phyloP scores from a whole-genome alignment of 1,140 invertebrate species.

The Trichonephila clavipes region DNA sequence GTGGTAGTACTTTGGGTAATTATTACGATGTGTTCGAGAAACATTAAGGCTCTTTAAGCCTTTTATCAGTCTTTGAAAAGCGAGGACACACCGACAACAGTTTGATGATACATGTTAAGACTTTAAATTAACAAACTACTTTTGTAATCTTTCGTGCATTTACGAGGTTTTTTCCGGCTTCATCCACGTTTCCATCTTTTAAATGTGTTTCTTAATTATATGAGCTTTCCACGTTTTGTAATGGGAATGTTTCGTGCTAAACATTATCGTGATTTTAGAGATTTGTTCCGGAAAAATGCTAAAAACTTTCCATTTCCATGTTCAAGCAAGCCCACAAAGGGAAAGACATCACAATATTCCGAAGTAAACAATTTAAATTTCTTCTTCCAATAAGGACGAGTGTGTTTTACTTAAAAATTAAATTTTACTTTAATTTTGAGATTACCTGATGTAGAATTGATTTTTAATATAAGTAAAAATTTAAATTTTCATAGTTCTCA shows the following conservation, averaged over 20 bases:
- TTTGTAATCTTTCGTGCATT: constrained; percentile 24
- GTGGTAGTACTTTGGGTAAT: not conserved
- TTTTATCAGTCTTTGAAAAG: constrained; percentile 36
- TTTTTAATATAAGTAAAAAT: too few relatives aligned
- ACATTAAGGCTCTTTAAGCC: constrained; percentile 38
- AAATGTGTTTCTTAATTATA: not conserved
- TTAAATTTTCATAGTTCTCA: too few relatives aligned
- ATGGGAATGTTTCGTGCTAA: not conserved
- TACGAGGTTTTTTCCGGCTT: not conserved
- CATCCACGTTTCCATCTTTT: not conserved
- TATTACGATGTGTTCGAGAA: constrained; percentile 16
- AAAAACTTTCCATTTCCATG: not conserved
- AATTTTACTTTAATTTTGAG: too few relatives aligned
- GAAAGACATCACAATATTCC: not conserved
- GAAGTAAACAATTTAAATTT: not conserved
- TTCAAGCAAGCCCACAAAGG: not conserved
- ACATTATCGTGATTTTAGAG: not conserved
- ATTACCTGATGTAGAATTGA: too few relatives aligned
- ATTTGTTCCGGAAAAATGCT: not conserved
- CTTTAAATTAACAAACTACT: constrained; percentile 37
- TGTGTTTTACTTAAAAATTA: not conserved
- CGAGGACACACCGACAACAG: not conserved
- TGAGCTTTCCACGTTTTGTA: not conserved
- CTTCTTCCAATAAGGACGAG: not conserved
- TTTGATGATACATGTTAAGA: constrained; percentile 35